Evolutionary conservation across 2,113 vertebrate species (phyloP), one percentile per base, ranked within the genome.

Genomic region (Seriola dumerili): DNA sequence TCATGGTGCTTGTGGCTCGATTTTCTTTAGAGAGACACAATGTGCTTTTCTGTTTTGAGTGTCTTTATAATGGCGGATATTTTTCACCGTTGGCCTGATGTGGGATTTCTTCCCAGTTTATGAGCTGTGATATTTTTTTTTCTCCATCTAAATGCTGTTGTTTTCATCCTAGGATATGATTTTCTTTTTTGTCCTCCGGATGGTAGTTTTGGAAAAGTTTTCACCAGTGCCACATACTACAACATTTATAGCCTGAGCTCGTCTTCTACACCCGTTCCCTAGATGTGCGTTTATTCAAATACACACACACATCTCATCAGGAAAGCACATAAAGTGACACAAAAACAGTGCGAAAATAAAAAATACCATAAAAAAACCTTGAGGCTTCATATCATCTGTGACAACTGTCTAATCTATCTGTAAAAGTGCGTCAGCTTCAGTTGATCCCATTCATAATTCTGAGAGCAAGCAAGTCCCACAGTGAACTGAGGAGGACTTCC

Each of bases 81-180:
- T 69, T 82, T 74, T 84, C 58, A 52, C n/a, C 40, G 34, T 36
- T 42, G 23, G n/a, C 36, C 36, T 13, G n/a, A 38, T 66, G 57
- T 65, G 12, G 44, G 57, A 73, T 65, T 12, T 59, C 19, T 59
- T 55, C 13, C 46, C 69, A 42, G 44, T 52, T 57, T 29, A 48
- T 58, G 21, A 4, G 5, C 61, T 23, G 0, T 67, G 46, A 70
- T 57, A 70, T 57, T 34, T 5, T 36, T 69, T 52, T 81, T 63
- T 62, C 23, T 75, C 2, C 23, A 0, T 23, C 10, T 23, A 44
- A 65, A 46, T 71, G 13, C 3, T 44, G 34, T 12, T 61, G 19
- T 57, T 44, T 69, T 76, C 38, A 38, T 48, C n/a, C 9, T 1
- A 54, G 2, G 40, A 36, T 36, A 36, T 36, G 34, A 36, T 36